Base-by-base conservation (phyloP, 2,113 vertebrate genomes). In the Brachionichthys hirsutus region DNA sequence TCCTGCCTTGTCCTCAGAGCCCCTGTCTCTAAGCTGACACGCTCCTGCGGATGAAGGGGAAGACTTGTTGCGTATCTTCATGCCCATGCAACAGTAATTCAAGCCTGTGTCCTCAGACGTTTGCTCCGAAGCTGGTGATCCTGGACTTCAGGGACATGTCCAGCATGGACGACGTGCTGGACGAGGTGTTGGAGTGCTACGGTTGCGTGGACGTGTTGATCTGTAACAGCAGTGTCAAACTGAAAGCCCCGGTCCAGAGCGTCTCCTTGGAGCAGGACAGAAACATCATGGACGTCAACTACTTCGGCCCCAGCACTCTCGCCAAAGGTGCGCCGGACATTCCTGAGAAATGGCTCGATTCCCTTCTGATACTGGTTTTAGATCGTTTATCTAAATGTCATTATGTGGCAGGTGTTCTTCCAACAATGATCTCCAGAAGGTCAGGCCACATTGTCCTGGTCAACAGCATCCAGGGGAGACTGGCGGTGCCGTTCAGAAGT, bases 251-350 rank as follows among this genome's bases (percentile, higher is more conserved):
- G 0, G 93, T 92, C 18, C 95, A 95, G 56, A 94, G 89, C 45
- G 86, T 96, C 55, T 94, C 96, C 3, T 76, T 98, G 85, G 94
- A 99, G 18, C 79, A 94, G 18, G 96, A 98, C 86, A 95, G 92
- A 84, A 97, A 93, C 78, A 91, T 98, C 74, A 99, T 99, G 97
- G 94, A 99, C 30, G 89, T 92, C 62, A 99, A 99, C 73, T 99
- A 98, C 82, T 98, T 99, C 41, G 95, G 96, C 4, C 96, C 97
- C 49, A 90, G 94, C 81, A 92, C 93, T 6, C 80, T 99, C 84
- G 93, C 92, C 35, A 98, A 98, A 95, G 95, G 97, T 98, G 85
- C 0, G 72, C 0, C 3, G 2, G 14, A 70, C 45, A 11, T 18
- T 17, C 5, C 11, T 24, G 14, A 13, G 11, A 40, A 14, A 18